These are phyloP conservation scores for Xiphophorus birchmanni DNA, from an alignment of 2,797 vertebrate genomes.

Conservation along the genomic window DNA sequence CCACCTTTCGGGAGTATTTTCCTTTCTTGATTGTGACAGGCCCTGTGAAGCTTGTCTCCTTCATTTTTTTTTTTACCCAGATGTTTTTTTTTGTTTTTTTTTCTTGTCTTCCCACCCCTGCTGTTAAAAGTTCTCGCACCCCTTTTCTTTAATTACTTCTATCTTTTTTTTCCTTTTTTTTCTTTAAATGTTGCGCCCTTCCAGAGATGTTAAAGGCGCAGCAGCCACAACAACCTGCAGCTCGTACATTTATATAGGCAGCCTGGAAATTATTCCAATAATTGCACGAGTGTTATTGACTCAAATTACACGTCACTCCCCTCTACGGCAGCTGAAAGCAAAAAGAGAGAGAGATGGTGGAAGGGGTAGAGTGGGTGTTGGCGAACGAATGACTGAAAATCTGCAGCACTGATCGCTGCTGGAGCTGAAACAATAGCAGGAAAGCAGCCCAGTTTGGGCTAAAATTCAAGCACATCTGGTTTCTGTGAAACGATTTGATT, in stretches of 20 bases:
- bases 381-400: neutral
- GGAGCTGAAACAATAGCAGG: slow-evolving; percentile 23
- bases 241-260: neutral
- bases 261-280: slow-evolving; percentile 15
- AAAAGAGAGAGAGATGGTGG: too few species aligned
- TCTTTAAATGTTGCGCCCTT: slow-evolving; percentile 13
- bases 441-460: slow-evolving; percentile 19
- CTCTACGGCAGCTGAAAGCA: slow-evolving; percentile 27
- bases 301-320: slow-evolving; percentile 41
- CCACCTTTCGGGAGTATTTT: slow-evolving; percentile 92
- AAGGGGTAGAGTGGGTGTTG: too few species aligned
- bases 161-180: slow-evolving; percentile 29
- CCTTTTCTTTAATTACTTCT: slow-evolving; percentile 43
- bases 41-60: slow-evolving; percentile 86
- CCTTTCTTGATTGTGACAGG: slow-evolving; percentile 92
- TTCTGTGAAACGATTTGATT: slow-evolving; percentile 39
- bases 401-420: slow-evolving; percentile 13
- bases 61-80: slow-evolving; percentile 80
- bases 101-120: slow-evolving; percentile 47
- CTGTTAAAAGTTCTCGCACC: slow-evolving; percentile 74
- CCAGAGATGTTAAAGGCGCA: neutral
- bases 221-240: neutral
- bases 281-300: slow-evolving; percentile 47
- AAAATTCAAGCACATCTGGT: slow-evolving; percentile 61
- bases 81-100: slow-evolving; percentile 64